These are phyloP conservation scores for Lathronympha strigana DNA, from an alignment of 2,888 invertebrate species.

Conservation along the genomic window DNA sequence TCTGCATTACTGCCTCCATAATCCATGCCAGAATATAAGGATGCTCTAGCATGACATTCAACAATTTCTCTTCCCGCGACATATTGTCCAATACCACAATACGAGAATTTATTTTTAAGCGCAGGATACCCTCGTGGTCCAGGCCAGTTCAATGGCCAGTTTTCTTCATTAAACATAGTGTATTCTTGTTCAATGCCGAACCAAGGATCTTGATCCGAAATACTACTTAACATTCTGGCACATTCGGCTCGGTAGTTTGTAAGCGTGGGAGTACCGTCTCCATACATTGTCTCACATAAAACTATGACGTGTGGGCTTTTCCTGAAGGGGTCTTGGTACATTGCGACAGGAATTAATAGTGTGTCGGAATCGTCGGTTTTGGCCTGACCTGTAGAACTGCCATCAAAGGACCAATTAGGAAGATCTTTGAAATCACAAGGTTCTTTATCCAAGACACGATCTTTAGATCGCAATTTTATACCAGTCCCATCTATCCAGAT, in stretches of 20 bases:
- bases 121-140: conserved; percentile 92
- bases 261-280: conserved; percentile 89
- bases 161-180: conserved; percentile 92
- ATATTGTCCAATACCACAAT: conserved; percentile 97
- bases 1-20: conserved; percentile 98
- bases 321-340: conserved; percentile 96
- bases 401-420: conserved; percentile 96
- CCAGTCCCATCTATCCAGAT: conserved; percentile 93
- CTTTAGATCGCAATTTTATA: conserved; percentile 87
- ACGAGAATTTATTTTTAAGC: conserved; percentile 91
- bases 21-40: conserved; percentile 96
- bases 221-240: conserved; percentile 81
- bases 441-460: conserved; percentile 85
- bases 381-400: conserved; percentile 96
- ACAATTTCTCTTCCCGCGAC: conserved; percentile 97
- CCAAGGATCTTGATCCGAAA: conserved; percentile 89
- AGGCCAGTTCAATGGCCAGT: conserved; percentile 96
- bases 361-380: conserved; percentile 93
- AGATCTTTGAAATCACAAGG: conserved; percentile 80
- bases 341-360: conserved; percentile 93
- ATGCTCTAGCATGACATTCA: conserved; percentile 93
- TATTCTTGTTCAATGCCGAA: conserved; percentile 97
- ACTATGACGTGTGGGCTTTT: conserved; percentile 93
- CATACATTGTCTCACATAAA: conserved; percentile 92
- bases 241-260: conserved; percentile 90